phyloP scores from a whole-genome alignment of 2,113 vertebrate genomes.

The western clawed frog (Xenopus tropicalis) region UCB_Xtro_10.0 CM004445.2:106737501-106738000 shows the following conservation, averaged over 20 bases:
- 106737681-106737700: slow-evolving; percentile 72
- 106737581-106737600: slow-evolving; percentile 75
- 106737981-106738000: neutral
- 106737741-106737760: slow-evolving; percentile 48
- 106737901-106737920: neutral
- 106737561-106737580: slow-evolving; percentile 57
- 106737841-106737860: neutral
- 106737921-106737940: neutral
- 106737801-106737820: slow-evolving; percentile 36
- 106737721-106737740: slow-evolving; percentile 57
- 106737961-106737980: neutral
- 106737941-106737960: neutral
- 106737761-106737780: slow-evolving; percentile 43
- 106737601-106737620: slow-evolving; percentile 73
- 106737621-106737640: slow-evolving; percentile 86
- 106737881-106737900: neutral
- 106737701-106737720: slow-evolving; percentile 59
- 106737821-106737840: neutral
- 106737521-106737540: neutral
- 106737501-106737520: slow-evolving; percentile 38
- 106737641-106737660: slow-evolving; percentile 77
- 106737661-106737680: slow-evolving; percentile 60
- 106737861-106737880: neutral
- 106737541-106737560: slow-evolving; percentile 36
- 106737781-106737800: slow-evolving; percentile 50